Evolutionary conservation across 2,113 vertebrate genomes (phyloP).

Genomic region (Phaethon lepturus): DNA sequence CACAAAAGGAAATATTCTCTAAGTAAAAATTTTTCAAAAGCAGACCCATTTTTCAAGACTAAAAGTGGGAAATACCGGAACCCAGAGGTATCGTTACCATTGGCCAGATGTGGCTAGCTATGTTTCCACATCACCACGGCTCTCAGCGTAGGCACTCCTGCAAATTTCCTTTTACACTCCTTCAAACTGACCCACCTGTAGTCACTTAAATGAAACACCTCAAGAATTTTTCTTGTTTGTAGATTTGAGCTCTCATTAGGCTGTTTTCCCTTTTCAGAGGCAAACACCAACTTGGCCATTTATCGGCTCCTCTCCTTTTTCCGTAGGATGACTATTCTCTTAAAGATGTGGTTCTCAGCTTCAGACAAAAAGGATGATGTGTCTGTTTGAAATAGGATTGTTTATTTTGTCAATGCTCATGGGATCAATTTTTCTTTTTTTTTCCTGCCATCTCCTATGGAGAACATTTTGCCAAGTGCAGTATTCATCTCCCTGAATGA

Average conservation of each 20-base stretch:
- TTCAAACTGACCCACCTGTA: background rate
- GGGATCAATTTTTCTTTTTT: background rate
- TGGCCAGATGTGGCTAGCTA: background rate
- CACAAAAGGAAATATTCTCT: background rate
- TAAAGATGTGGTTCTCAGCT: background rate
- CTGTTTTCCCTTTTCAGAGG: background rate
- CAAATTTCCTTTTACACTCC: background rate
- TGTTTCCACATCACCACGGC: accelerated
- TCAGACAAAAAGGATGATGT: constrained; percentile 64
- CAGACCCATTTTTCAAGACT: background rate
- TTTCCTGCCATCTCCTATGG: background rate
- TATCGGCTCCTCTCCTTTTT: background rate
- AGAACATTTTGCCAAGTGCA: constrained; percentile 37
- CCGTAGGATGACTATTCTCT: background rate
- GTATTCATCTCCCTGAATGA: constrained; percentile 14
- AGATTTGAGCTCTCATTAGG: background rate
- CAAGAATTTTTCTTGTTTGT: background rate
- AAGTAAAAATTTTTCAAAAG: background rate
- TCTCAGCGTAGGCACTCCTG: background rate
- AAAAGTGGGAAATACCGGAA: background rate
- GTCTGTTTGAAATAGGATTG: constrained; percentile 25
- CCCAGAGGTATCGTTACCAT: background rate
- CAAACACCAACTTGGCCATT: background rate
- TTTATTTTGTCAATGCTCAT: constrained; percentile 19
- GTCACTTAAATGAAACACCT: background rate